A percentile compares a stretch with the other conserved stretches of the same genome.
Conservation (phyloP, 1,140 invertebrate species). For the Bilobella aurantiaca region DNA sequence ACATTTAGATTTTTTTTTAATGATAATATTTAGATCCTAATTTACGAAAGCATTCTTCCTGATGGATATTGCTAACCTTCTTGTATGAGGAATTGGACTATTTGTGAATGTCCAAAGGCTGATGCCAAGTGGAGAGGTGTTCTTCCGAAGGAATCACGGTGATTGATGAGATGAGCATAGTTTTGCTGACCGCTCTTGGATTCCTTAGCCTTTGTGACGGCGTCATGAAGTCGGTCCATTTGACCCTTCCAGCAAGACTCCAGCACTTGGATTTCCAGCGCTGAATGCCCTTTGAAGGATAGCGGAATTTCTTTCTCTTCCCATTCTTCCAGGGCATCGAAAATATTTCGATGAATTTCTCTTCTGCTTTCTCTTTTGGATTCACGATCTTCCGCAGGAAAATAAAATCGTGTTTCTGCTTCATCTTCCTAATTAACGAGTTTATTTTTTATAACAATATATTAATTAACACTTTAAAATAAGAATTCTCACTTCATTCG, state of each 20-base stretch:
- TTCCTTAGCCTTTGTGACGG: not conserved
- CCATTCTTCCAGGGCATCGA: constrained; percentile 2
- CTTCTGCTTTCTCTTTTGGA: not conserved
- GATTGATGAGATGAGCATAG: not conserved
- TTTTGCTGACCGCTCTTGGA: not conserved
- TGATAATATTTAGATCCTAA: too few relatives aligned
- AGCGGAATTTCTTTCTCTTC: not conserved
- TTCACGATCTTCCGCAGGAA: too few relatives aligned
- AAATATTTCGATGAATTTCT: not conserved
- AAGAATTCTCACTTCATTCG: too few relatives aligned
- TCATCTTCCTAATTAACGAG: not conserved
- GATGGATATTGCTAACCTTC: constrained; percentile 7
- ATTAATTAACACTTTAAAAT: too few relatives aligned
- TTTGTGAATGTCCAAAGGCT: constrained; percentile 21
- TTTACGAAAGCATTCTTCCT: constrained; percentile 19
- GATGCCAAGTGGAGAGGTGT: constrained; percentile 24
- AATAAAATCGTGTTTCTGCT: not conserved
- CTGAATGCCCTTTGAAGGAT: not conserved
- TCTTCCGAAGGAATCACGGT: constrained; percentile 6
- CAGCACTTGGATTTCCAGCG: not conserved
- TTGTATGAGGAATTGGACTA: constrained; percentile 30
- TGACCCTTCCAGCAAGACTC: constrained; percentile 8
- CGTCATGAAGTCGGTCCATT: constrained; percentile 1
- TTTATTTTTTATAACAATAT: too few relatives aligned
- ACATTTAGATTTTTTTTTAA: too few relatives aligned